Conservation (phyloP, 2,888 invertebrate genomes). For the Hyalella azteca region DNA sequence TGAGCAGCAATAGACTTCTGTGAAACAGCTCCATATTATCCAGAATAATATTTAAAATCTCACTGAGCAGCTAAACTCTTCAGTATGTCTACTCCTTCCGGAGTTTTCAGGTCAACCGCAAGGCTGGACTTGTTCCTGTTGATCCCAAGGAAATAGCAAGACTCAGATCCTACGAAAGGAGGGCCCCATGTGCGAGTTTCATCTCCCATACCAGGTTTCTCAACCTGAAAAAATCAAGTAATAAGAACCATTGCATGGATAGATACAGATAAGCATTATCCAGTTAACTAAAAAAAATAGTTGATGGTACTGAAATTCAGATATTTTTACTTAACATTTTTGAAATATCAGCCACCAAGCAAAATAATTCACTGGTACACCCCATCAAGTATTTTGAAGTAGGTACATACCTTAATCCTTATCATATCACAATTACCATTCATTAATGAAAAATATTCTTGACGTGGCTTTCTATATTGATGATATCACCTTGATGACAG, state of each 20-base stretch:
- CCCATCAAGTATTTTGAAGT: no score
- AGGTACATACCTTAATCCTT: no score
- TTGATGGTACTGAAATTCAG: background rate
- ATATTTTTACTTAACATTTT: background rate
- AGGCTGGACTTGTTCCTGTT: constrained; percentile 95
- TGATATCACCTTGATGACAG: constrained; percentile 78
- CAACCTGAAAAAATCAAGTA: constrained; percentile 70
- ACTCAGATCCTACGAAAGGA: constrained; percentile 73
- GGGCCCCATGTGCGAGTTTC: constrained; percentile 94
- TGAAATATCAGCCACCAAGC: background rate
- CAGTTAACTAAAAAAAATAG: background rate
- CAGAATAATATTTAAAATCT: no score
- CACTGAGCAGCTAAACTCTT: constrained; percentile 44
- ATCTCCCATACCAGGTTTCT: constrained; percentile 81
- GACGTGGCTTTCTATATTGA: no score
- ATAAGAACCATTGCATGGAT: background rate
- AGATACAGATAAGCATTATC: background rate
- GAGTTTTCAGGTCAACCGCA: constrained; percentile 80
- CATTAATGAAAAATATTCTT: background rate
- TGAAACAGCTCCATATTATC: no score
- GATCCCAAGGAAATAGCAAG: constrained; percentile 83
- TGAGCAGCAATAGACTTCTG: no score
- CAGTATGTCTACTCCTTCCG: constrained; percentile 70
- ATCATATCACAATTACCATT: background rate
- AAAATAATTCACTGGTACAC: background rate